Conservation (phyloP, 1,140 invertebrate genomes). For the Grapholita molesta region DNA sequence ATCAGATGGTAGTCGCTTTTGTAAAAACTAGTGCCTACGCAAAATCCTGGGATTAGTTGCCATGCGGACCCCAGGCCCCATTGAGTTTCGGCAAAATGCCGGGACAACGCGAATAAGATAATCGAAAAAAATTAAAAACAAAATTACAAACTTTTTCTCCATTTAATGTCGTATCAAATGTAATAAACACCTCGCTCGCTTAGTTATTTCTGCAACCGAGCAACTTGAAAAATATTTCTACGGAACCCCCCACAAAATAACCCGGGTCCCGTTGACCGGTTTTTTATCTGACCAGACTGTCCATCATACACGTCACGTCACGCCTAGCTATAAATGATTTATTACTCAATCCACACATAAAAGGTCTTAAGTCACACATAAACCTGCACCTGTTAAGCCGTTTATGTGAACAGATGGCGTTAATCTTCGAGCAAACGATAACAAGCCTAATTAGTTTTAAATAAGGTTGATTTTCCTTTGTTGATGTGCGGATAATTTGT, state of each 20-base stretch:
- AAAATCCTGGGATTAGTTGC: no score
- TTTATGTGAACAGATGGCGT: background rate
- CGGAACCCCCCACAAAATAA: background rate
- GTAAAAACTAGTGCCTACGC: no score
- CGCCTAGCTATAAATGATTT: conserved; percentile 47
- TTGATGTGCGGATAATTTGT: conserved; percentile 30
- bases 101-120: no score
- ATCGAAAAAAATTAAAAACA: no score
- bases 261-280: conserved; percentile 8
- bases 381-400: background rate
- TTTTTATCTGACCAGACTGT: conserved; percentile 37
- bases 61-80: no score
- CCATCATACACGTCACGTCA: conserved; percentile 44
- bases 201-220: no score
- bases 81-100: no score
- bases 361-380: background rate
- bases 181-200: no score
- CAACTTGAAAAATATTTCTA: no score
- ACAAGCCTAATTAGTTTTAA: conserved; percentile 30
- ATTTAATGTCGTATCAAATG: no score
- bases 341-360: conserved; percentile 21
- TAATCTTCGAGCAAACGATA: conserved; percentile 22
- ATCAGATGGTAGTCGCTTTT: no score
- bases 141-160: no score
- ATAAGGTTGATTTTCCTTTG: conserved; percentile 35